Conservation (phyloP, 2,113 vertebrate genomes). For the Chamaea fasciata region DNA sequence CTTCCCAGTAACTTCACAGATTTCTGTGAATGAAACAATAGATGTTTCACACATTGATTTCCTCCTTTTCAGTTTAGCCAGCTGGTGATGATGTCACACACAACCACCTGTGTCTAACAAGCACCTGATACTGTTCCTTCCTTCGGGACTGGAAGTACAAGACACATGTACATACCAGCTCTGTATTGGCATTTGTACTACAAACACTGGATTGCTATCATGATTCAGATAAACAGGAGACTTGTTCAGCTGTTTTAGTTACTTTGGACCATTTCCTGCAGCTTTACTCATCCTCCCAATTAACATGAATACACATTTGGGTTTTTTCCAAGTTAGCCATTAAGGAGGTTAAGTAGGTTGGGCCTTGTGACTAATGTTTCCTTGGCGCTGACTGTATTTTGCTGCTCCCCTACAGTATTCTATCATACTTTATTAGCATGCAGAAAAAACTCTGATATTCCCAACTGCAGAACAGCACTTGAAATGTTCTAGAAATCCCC, state of each 20-base stretch:
- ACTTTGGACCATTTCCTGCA: constrained; percentile 41
- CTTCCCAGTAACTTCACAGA: background rate
- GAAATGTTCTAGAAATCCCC: background rate
- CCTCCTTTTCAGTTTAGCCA: constrained; percentile 10
- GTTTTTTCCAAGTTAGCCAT: background rate
- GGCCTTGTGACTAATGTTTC: constrained; percentile 28
- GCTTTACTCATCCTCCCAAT: constrained; percentile 34
- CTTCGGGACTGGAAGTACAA: background rate
- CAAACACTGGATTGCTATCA: background rate
- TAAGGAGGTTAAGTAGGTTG: constrained; percentile 26
- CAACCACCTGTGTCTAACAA: background rate
- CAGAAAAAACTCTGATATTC: background rate
- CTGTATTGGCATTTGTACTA: background rate
- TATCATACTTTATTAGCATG: background rate
- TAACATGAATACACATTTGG: background rate
- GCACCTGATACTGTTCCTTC: background rate
- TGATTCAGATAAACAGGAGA: constrained; percentile 12
- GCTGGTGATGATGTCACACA: constrained; percentile 32
- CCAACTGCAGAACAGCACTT: background rate
- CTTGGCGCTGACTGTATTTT: background rate
- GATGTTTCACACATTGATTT: background rate
- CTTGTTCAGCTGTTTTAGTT: constrained; percentile 26
- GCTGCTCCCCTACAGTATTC: background rate
- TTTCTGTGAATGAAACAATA: constrained; percentile 29
- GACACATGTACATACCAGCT: background rate